These are phyloP conservation scores for Petrocephalus microphthalmus DNA, from an alignment of 2,113 vertebrate genomes.

Conservation along the genomic window DNA sequence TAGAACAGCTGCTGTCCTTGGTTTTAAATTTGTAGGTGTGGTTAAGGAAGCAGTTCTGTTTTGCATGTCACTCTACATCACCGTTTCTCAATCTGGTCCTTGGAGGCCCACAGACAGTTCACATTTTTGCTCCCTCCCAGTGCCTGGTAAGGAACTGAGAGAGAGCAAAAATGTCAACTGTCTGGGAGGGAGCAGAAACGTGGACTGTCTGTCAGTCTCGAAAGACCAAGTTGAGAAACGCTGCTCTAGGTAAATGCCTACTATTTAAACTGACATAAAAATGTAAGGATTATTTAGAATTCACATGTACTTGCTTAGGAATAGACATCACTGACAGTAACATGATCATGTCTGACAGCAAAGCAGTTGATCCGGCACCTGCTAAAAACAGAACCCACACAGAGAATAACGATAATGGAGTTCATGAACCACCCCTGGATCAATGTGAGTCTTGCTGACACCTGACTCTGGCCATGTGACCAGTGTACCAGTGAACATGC, in stretches of 20 bases:
- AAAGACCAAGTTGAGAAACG: neutral
- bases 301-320: neutral
- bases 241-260: neutral
- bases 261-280: neutral
- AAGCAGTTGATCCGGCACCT: conserved; percentile 78
- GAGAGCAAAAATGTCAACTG: too few relatives aligned
- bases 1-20: neutral
- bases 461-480: neutral
- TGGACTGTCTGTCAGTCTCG: neutral
- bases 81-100: neutral
- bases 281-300: neutral
- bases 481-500: neutral
- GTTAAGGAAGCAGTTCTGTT: neutral
- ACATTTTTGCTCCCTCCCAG: neutral
- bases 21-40: neutral
- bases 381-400: conserved; percentile 78
- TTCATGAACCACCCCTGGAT: conserved; percentile 86
- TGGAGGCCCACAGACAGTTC: neutral
- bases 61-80: neutral
- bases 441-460: conserved; percentile 56
- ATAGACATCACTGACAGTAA: neutral
- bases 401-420: conserved; percentile 78
- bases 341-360: conserved; percentile 49
- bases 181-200: neutral
- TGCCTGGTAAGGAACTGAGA: too few relatives aligned